A percentile compares a stretch with the other conserved stretches of the same genome.
Conservation (phyloP, 2,113 vertebrate genomes). For the Collichthys lucidus region DNA sequence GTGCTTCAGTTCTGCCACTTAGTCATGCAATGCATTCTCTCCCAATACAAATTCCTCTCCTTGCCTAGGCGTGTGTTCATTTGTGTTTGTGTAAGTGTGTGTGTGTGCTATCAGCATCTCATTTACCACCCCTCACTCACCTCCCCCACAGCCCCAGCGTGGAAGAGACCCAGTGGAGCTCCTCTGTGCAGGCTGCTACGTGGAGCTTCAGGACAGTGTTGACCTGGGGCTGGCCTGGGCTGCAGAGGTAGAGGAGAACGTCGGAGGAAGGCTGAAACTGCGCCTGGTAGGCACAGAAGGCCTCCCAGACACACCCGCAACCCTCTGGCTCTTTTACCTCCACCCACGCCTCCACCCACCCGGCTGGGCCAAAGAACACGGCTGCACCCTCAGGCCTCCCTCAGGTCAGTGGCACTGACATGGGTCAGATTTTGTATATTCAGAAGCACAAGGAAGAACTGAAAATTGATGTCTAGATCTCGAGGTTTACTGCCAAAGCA, state of each 20-base stretch:
- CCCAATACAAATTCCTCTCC: constrained; percentile 53
- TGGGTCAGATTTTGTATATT: constrained; percentile 17
- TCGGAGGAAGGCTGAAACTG: constrained; percentile 92
- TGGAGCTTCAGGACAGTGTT: constrained; percentile 89
- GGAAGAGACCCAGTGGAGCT: constrained; percentile 95
- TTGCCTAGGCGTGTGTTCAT: constrained; percentile 47
- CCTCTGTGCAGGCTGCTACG: constrained; percentile 89
- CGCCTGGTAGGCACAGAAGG: constrained; percentile 89
- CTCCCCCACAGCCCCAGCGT: constrained; percentile 87
- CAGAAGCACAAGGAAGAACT: constrained; percentile 22
- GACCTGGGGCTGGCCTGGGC: constrained; percentile 89
- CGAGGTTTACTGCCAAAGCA: constrained; percentile 4
- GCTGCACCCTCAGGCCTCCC: constrained; percentile 89
- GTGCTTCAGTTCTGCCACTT: constrained; percentile 56
- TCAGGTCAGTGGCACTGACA: constrained; percentile 83
- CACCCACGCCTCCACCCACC: constrained; percentile 93
- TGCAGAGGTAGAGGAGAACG: constrained; percentile 91
- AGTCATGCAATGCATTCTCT: constrained; percentile 55
- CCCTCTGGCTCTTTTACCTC: constrained; percentile 95
- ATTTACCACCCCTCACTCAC: constrained; percentile 3
- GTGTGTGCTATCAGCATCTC: constrained; percentile 22
- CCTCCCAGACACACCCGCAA: constrained; percentile 84
- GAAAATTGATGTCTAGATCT: constrained; percentile 13
- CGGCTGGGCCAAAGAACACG: constrained; percentile 92
- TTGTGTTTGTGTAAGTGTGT: constrained; percentile 38